Base-by-base conservation (phyloP, 2,797 vertebrate genomes). In the Chromis chromis region DNA sequence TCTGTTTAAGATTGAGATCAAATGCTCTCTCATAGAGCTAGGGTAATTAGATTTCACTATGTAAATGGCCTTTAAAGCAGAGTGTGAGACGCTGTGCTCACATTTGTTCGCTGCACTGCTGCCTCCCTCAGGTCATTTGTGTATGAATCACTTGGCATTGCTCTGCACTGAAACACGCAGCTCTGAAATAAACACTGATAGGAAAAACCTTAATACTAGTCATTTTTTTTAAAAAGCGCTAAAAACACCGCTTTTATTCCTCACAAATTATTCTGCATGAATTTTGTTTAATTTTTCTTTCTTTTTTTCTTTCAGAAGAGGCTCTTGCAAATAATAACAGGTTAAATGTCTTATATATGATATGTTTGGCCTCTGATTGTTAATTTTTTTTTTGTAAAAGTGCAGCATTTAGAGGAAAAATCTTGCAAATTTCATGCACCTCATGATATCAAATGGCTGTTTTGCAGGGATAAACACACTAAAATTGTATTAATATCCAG, bases 11-110 rank as follows among this genome's bases (percentile, higher is more conserved):
- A 94, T 92, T 91, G 93, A 94, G 94, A 95, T 95, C 93, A 94
- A 94, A 94, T 94, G 92, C 77, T 93, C 91, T 91, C 93, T 94
- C 90, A 89, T 88, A 92, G 93, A 85, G 88, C 89, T 63, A 24
- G 90, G 88, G 92, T 95, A 95, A 95, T 95, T 94, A 95, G 93
- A 94, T 94, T 94, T 93, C 89, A 89, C 93, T 95, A 94, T 95
- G 94, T 94, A 94, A 94, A 95, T 95, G 93, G 93, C 80, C 89
- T 93, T 93, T 92, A 91, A 90, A 93, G 88, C 79, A 46, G 88
- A 89, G 87, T 77, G 90, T 83, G 80, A 86, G 85, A 82, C 12
- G 75, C 85, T 85, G 83, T 77, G 81, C 88, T 89, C 89, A 91
- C 91, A 83, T 93, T 94, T 95, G 93, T 89, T 94, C 91, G 89